These are phyloP conservation scores for Chrysotoxum bicinctum DNA, from an alignment of 2,888 invertebrate genomes.

Conservation along the genomic window DNA sequence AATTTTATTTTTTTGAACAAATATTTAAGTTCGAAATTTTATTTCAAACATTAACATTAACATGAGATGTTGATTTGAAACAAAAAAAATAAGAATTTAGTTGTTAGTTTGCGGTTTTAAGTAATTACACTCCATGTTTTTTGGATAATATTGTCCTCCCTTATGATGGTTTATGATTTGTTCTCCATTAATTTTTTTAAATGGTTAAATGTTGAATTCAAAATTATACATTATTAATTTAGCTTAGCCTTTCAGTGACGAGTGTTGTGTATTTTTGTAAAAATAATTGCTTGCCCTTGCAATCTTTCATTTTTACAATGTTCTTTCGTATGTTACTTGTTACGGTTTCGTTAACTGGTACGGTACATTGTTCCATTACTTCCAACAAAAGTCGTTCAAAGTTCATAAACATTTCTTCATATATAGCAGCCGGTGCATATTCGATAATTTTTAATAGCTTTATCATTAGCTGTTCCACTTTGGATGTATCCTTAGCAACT, in stretches of 20 bases:
- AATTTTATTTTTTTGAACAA: no score
- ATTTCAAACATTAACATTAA: no score
- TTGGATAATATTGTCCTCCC: no score
- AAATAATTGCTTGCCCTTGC: slow-evolving; percentile 76
- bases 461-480: slow-evolving; percentile 74
- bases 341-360: slow-evolving; percentile 72
- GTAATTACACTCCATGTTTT: no score
- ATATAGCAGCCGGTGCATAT: slow-evolving; percentile 74
- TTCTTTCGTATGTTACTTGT: slow-evolving; percentile 73
- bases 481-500: slow-evolving; percentile 74
- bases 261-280: slow-evolving; percentile 75
- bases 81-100: no score
- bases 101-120: no score
- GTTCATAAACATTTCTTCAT: slow-evolving; percentile 76
- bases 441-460: slow-evolving; percentile 76
- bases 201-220: neutral
- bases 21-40: no score
- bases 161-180: no score
- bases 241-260: slow-evolving; percentile 67
- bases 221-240: slow-evolving; percentile 38
- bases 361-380: slow-evolving; percentile 73
- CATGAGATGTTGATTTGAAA: no score
- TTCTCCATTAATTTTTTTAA: no score
- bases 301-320: slow-evolving; percentile 75
- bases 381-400: slow-evolving; percentile 75